phyloP scores from a whole-genome alignment of 1,140 invertebrate species.

The Pseudomyrmex concolor region DNA sequence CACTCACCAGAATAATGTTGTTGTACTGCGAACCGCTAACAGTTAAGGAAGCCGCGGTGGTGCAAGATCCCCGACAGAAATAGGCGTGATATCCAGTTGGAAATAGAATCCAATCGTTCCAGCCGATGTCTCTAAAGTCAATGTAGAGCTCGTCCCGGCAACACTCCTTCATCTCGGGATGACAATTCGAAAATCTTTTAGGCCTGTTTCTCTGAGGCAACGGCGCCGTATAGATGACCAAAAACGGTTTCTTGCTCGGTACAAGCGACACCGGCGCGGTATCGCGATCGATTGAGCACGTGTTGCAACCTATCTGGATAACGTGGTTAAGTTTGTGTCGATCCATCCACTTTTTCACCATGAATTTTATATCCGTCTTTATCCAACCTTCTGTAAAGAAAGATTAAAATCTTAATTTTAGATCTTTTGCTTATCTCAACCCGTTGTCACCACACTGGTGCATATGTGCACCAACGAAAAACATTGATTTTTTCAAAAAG shows the following conservation, averaged over 20 bases:
- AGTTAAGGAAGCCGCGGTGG: conserved; percentile 88
- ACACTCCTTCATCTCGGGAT: conserved; percentile 90
- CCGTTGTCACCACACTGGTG: too few species aligned
- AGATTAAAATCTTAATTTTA: conserved; percentile 28
- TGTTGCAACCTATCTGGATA: conserved; percentile 91
- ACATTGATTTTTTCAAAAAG: too few species aligned
- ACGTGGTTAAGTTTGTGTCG: conserved; percentile 88
- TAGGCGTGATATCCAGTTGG: conserved; percentile 93
- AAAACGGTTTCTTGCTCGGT: conserved; percentile 89
- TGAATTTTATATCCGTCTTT: conserved; percentile 90
- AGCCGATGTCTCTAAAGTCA: conserved; percentile 93
- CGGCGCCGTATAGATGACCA: conserved; percentile 89
- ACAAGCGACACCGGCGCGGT: conserved; percentile 87
- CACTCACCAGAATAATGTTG: conserved; percentile 89
- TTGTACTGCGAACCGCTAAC: conserved; percentile 88
- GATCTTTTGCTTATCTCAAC: not conserved
- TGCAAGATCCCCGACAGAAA: conserved; percentile 93
- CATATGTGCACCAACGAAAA: too few species aligned
- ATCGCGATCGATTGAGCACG: conserved; percentile 88
- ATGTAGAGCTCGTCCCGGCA: conserved; percentile 93
- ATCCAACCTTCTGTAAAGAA: conserved; percentile 91
- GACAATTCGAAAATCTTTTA: conserved; percentile 89
- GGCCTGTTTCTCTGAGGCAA: conserved; percentile 85
- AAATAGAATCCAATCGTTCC: conserved; percentile 94
- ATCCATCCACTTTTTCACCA: conserved; percentile 90